Evolutionary conservation across 2,113 vertebrate genomes (phyloP).

Genomic region (Cavia porcellus): DNA sequence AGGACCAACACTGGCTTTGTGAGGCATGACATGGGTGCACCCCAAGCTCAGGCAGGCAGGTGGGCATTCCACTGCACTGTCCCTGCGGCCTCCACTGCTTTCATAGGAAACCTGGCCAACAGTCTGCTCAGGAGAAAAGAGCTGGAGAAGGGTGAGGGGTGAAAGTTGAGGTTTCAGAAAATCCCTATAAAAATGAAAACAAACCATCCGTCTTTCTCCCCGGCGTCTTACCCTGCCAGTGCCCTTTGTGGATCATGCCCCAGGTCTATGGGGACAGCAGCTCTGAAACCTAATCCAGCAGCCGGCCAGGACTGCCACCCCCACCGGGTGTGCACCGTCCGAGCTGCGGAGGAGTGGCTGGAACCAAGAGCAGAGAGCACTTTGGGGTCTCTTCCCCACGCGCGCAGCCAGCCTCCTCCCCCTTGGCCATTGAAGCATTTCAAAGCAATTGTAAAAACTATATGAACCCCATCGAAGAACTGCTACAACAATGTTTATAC

Average conservation of each 20-base stretch:
- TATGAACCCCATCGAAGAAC: conserved; percentile 80
- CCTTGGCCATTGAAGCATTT: conserved; percentile 70
- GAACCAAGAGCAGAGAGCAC: not conserved
- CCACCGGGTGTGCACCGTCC: not conserved
- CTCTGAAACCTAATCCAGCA: conserved; percentile 86
- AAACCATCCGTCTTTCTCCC: conserved; percentile 87
- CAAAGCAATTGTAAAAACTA: conserved; percentile 81
- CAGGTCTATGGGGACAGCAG: conserved; percentile 81
- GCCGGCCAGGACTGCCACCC: conserved; percentile 36
- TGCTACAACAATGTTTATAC: conserved; percentile 84
- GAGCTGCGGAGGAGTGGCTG: not conserved
- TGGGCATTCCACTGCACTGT: conserved; percentile 84
- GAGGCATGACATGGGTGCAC: not conserved
- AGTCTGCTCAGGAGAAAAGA: conserved; percentile 59
- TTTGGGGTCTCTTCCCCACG: not conserved
- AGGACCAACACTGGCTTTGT: not conserved
- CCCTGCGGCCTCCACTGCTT: conserved; percentile 77
- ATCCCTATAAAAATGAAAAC: conserved; percentile 90
- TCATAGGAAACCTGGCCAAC: conserved; percentile 80
- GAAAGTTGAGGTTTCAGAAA: conserved; percentile 89
- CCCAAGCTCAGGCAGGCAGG: conserved; percentile 73
- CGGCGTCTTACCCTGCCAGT: conserved; percentile 85
- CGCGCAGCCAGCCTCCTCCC: not conserved
- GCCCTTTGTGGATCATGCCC: conserved; percentile 87
- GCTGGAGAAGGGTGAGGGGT: conserved; percentile 78